Base-by-base conservation (phyloP, 1,140 invertebrate genomes). In the Eupristina koningsbergeri region DNA sequence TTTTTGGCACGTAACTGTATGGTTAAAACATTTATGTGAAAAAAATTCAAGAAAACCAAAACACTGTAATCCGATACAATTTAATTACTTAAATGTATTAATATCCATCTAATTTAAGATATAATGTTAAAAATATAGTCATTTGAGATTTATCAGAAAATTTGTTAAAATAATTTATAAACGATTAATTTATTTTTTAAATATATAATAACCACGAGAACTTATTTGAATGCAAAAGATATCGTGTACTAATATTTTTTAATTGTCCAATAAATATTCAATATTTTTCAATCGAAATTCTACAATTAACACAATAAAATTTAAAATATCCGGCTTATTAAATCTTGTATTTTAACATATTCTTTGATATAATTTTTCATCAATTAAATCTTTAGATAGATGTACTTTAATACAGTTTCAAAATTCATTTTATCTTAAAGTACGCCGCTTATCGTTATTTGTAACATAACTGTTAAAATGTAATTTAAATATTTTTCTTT, bases 21-120 rank as follows among this genome's bases (percentile, higher is more conserved):
- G 7, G 0, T 76, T 58, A 34, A 76, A 47, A 76, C 74, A 36
- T 53, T 76, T 58, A 5, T 76, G 22, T 58, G 34, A 13, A 47
- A 36, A n/a, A 76, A 76, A 76, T 76, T 76, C 26, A 76, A 47
- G 19, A 39, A 69, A 69, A 69, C 15, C 39, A 69, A 69, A 69
- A 39, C 67, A 15, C 15, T 22, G 39, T 39, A 69, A 36, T 34
- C 29, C 29, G n/a, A 5, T 64, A 64, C 3, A 15, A 53, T 53
- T 53, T 17, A 53, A 9, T 53, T 53, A 53, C 19, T 53, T 3
- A 53, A 19, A 17, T 17, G 11, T 17, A 53, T 7, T 53, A 15
- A 17, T 3, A 9, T 9, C 50, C 19, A 53, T 7, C 50, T 53
- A 53, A 15, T 53, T 53, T 53, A 53, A 53, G 19, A 53, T 53